Evolutionary conservation across 2,888 invertebrate species (phyloP).

Genomic region (Perizoma flavofasciatum): DNA sequence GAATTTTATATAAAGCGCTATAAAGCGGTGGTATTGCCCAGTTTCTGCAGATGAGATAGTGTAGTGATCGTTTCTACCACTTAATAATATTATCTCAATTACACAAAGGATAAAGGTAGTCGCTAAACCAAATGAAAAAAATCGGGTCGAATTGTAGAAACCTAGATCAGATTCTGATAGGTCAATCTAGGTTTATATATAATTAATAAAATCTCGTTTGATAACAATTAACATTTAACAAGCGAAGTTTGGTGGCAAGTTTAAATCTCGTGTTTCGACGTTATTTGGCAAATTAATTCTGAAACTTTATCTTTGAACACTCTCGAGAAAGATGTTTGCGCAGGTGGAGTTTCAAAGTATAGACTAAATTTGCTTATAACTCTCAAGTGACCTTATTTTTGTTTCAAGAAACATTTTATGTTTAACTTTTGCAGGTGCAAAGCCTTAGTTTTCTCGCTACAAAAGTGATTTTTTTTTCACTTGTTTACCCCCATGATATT

Average conservation of each 20-base stretch:
- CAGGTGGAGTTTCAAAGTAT: conserved; percentile 60
- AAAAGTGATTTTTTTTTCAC: too few relatives aligned
- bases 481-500: conserved; percentile 12
- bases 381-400: conserved; percentile 1
- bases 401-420: too few relatives aligned
- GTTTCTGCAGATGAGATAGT: too few relatives aligned
- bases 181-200: conserved; percentile 15
- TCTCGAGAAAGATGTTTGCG: conserved; percentile 74
- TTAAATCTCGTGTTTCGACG: conserved; percentile 76
- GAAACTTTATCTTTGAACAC: conserved; percentile 73
- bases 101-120: too few relatives aligned
- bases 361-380: neutral
- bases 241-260: conserved; percentile 72
- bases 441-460: too few relatives aligned
- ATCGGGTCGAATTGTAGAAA: too few relatives aligned
- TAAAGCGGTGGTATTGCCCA: too few relatives aligned
- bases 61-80: too few relatives aligned
- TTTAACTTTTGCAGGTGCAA: too few relatives aligned
- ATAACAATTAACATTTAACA: conserved; percentile 78
- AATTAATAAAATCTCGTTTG: conserved; percentile 56
- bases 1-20: too few relatives aligned
- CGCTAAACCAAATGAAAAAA: too few relatives aligned
- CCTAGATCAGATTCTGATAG: conserved; percentile 20
- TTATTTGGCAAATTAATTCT: conserved; percentile 80
- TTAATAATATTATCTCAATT: too few relatives aligned